Base-by-base conservation (phyloP, 2,113 vertebrate species). In the Buteo buteo region DNA sequence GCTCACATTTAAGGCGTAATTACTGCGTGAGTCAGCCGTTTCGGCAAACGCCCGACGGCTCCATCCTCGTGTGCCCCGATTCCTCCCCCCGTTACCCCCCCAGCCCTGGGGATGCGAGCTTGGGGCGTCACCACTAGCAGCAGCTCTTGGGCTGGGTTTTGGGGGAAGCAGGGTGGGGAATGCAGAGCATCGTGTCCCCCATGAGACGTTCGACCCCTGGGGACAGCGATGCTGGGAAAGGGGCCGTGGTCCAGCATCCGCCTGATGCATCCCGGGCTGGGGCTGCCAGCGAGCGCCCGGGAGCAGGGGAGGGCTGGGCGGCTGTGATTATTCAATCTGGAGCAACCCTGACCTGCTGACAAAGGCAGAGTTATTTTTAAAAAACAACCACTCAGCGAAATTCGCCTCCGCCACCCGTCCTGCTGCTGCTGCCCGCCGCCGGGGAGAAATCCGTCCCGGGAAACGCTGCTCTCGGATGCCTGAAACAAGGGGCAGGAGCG, bases 331-430 rank as follows among this genome's bases (percentile, higher is more conserved):
- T 96, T 97, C 95, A 95, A 94, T 96, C 88, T 89, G 96, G 97
- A 97, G 95, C 97, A 96, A 57, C 96, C 96, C 96, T 93, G 96
- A 98, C 97, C 97, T 98, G 97, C 97, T 98, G 95, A 97, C 96
- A 96, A 96, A 94, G 96, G 95, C 97, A 97, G 96, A 98, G 97
- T 94, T 98, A 98, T 98, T 97, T 98, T 98, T 97, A 97, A 97
- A 98, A 97, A 96, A 80, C 94, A 83, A 19, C 96, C 86, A 97
- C 97, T 98, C 97, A 98, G 97, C 97, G 28, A 89, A 98, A 97
- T 95, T 94, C 7, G 9, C 92, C 94, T 96, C 74, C 1, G 26
- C 92, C 12, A 85, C 93, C 93, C 17, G 50, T 88, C 96, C 94
- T 94, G 90, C 88, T 81, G 86, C 95, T 34, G 55, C 90, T 76